These are phyloP conservation scores for Pantherophis guttatus DNA, from an alignment of 2,113 vertebrate species.

Conservation along the genomic window DNA sequence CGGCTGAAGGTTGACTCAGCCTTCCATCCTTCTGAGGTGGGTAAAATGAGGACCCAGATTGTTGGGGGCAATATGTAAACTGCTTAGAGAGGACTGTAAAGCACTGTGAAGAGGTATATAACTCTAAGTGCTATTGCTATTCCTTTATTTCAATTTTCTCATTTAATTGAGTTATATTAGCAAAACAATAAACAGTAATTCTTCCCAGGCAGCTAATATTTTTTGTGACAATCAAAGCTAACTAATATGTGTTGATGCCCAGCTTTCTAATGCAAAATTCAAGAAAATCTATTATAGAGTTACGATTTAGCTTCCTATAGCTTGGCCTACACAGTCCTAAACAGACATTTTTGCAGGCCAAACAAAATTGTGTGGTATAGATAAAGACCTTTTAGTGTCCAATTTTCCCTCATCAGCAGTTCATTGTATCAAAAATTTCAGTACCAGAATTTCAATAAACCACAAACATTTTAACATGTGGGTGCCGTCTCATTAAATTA, in stretches of 20 bases:
- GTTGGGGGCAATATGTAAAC: not conserved
- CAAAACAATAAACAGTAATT: not conserved
- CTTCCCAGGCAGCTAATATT: not conserved
- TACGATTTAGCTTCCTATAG: not conserved
- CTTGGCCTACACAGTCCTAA: not conserved
- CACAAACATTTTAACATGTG: conserved; percentile 34
- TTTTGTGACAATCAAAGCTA: not conserved
- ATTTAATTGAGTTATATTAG: not conserved
- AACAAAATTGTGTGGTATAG: not conserved
- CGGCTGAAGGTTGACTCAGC: not conserved
- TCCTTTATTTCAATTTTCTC: not conserved
- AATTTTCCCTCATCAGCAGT: not conserved
- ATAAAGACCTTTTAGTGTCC: not conserved
- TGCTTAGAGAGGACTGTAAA: not conserved
- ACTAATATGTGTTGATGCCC: not conserved
- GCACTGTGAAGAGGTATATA: not conserved
- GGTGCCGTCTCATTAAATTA: conserved; percentile 46
- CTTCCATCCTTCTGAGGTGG: not conserved
- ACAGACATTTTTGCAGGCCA: not conserved
- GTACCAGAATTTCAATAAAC: conserved; percentile 40
- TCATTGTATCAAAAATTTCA: conserved; percentile 15
- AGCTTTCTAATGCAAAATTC: not conserved
- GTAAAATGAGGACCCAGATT: not conserved
- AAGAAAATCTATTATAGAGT: not conserved
- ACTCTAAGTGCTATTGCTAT: not conserved